Evolutionary conservation across 1,140 invertebrate genomes (phyloP), one percentile per base, ranked within the genome.

Genomic region (Brachionus manjavacas): DNA sequence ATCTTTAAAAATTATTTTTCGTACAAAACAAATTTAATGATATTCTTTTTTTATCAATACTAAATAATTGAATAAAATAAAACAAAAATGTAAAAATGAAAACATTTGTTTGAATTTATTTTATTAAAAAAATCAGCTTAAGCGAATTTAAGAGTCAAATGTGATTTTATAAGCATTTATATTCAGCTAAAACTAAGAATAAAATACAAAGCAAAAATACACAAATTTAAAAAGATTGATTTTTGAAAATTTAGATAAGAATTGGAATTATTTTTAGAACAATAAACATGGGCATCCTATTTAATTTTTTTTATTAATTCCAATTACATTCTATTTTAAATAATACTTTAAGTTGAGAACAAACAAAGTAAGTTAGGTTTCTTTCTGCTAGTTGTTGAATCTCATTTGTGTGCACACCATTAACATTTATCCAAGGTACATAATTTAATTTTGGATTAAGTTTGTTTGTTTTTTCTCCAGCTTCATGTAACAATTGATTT

Each of bases 381-480:
- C 23, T 16, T 46, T 81, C 79, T 14, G 79, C 79, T 25, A 25
- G 28, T 12, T 25, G 20, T 16, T 81, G 79, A 31, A 60, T 28
- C 20, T 81, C 35, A 16, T 60, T 68, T 25, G 79, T 41, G 35
- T 81, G 79, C 4, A 66, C 14, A 25, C 39, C 39, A 68, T 81
- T 35, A 20, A 35, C 14, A 43, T 25, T 43, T 12, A 81, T 81
- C 79, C 79, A 81, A 35, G 79, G 79, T 16, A 81, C 31, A 81
- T 81, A 81, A 39, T 81, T 81, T 14, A 81, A 23, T 25, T 23
- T 25, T 11, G 79, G 79, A 43, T 31, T n/a, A 20, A 81, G 28
- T 64, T 39, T 64, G 41, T 81, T 52, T n/a, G 79, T 81, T 68
- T 25, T 16, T 20, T 23, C 52, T 16, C 79, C 79, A 35, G 79